Conservation (phyloP, 2,113 vertebrate genomes). For the Calonectris borealis region DNA sequence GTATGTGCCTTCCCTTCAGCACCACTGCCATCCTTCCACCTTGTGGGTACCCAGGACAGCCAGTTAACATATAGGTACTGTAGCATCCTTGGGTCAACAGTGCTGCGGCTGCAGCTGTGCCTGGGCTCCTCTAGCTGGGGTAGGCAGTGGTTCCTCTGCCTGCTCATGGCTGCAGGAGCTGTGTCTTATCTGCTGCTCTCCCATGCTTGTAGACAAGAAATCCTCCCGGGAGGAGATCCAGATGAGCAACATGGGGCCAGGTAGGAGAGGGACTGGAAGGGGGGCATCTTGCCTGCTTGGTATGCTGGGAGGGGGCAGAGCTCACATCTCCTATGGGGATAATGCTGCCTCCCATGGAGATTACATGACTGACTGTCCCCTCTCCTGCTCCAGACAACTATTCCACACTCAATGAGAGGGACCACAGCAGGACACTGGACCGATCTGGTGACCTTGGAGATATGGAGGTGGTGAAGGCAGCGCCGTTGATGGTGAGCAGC, state of each 20-base stretch:
- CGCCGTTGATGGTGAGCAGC: slow-evolving; percentile 68
- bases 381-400: slow-evolving; percentile 74
- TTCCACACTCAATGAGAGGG: slow-evolving; percentile 89
- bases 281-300: not conserved
- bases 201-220: slow-evolving; percentile 77
- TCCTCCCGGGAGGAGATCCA: slow-evolving; percentile 92
- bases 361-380: not conserved
- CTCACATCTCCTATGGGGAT: rapidly evolving
- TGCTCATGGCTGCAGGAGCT: not conserved
- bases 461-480: slow-evolving; percentile 83
- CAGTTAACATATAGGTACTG: not conserved
- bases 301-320: not conserved
- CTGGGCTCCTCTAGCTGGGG: not conserved
- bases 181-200: slow-evolving; percentile 46
- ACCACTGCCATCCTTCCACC: not conserved
- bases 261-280: slow-evolving; percentile 58
- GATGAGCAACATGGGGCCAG: slow-evolving; percentile 92
- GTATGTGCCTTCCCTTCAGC: not conserved
- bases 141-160: not conserved
- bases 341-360: not conserved
- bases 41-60: not conserved
- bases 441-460: slow-evolving; percentile 85
- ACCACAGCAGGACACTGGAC: slow-evolving; percentile 88
- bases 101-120: not conserved
- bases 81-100: not conserved